These are phyloP conservation scores for Cotesia congregata DNA, from an alignment of 2,888 invertebrate species.

Conservation along the genomic window DNA sequence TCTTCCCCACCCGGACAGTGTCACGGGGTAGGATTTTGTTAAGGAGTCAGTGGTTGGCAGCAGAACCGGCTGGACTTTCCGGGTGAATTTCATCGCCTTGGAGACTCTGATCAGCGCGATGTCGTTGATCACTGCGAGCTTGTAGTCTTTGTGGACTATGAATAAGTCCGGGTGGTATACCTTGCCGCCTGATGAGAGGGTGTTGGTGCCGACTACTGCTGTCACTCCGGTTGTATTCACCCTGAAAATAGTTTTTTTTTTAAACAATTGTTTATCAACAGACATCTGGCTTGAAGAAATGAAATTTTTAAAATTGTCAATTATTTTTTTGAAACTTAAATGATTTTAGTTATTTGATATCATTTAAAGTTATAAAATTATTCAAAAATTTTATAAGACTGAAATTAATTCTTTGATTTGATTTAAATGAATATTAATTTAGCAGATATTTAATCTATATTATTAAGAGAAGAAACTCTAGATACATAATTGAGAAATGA, in stretches of 20 bases:
- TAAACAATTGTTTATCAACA: no score
- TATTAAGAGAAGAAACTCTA: no score
- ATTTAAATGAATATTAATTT: no score
- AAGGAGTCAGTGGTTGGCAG: neutral
- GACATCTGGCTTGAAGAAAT: no score
- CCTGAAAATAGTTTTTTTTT: neutral
- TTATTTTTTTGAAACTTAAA: no score
- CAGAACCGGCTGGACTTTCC: neutral
- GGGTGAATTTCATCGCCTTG: neutral
- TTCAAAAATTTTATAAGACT: no score
- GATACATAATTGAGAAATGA: no score
- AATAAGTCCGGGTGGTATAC: neutral
- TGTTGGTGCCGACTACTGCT: neutral
- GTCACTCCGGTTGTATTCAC: neutral
- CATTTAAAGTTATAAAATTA: no score
- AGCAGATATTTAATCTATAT: no score
- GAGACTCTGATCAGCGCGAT: neutral
- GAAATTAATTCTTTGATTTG: no score
- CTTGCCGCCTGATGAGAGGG: neutral
- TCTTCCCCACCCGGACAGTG: neutral
- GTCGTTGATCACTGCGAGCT: neutral
- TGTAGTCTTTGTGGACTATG: neutral
- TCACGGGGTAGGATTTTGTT: neutral
- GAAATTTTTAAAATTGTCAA: no score
- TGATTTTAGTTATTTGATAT: no score